Evolutionary conservation across 2,113 vertebrate species (phyloP).

Genomic region (Cynopterus brachyotis): DNA sequence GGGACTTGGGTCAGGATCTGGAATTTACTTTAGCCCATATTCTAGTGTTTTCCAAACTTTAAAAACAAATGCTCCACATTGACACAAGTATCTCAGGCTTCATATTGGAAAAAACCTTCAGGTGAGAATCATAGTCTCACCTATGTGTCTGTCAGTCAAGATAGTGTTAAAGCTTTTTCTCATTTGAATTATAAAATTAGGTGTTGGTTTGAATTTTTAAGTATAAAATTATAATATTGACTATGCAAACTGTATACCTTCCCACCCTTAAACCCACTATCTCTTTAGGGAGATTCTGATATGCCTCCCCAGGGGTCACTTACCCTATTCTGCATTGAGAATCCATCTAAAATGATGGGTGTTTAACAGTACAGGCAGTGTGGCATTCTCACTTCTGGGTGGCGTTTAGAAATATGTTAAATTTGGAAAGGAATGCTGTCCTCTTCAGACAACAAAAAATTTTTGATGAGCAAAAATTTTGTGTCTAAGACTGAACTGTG

Average conservation of each 20-base stretch:
- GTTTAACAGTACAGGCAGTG: not conserved
- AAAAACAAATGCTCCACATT: not conserved
- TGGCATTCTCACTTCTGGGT: not conserved
- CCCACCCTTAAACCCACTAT: not conserved
- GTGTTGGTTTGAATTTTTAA: not conserved
- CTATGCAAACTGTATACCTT: not conserved
- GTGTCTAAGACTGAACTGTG: not conserved
- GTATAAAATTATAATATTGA: not conserved
- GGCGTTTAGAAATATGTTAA: not conserved
- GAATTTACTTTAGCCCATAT: not conserved
- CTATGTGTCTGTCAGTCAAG: not conserved
- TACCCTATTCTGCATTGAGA: not conserved
- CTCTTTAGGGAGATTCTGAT: not conserved
- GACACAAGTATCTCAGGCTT: not conserved
- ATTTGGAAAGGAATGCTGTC: not conserved
- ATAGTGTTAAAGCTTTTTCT: not conserved
- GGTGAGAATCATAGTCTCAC: not conserved
- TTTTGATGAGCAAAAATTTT: not conserved
- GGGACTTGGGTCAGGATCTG: not conserved
- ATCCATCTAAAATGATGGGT: not conserved
- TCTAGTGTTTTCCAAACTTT: not conserved
- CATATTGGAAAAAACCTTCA: not conserved
- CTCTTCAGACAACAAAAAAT: not conserved
- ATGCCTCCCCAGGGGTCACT: not conserved
- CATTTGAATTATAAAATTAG: not conserved